Conservation (phyloP, 2,888 invertebrate species). For the Patella pellucida region DNA sequence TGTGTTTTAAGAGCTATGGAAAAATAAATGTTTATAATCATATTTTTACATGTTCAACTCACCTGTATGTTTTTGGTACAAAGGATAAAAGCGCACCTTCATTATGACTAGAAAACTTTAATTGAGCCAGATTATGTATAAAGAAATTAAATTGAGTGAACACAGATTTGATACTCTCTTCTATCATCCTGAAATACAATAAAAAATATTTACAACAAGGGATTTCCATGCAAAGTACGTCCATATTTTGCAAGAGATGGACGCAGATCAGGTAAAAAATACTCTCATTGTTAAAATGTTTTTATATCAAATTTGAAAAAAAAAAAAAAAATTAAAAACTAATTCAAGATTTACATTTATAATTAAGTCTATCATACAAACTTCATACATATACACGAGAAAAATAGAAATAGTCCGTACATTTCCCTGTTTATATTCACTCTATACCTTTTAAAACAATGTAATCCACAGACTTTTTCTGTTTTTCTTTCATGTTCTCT, state of each 20-base stretch:
- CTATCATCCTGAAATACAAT: slow-evolving; percentile 79
- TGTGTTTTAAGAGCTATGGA: neutral
- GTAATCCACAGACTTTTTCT: too few species aligned
- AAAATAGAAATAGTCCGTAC: too few species aligned
- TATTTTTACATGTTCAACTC: slow-evolving; percentile 56
- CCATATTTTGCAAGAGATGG: slow-evolving; percentile 1
- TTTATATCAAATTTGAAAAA: too few species aligned
- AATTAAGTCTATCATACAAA: too few species aligned
- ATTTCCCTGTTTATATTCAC: too few species aligned
- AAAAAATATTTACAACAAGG: slow-evolving; percentile 5
- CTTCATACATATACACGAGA: too few species aligned
- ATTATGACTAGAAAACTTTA: slow-evolving; percentile 86
- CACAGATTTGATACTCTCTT: slow-evolving; percentile 91
- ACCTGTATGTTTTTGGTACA: slow-evolving; percentile 94
- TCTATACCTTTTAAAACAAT: too few species aligned
- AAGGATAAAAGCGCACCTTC: slow-evolving; percentile 82
- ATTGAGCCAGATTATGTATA: slow-evolving; percentile 94
- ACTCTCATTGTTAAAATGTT: too few species aligned
- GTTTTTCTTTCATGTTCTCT: too few species aligned
- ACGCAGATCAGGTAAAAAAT: too few species aligned
- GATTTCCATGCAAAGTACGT: neutral
- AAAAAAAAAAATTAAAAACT: too few species aligned
- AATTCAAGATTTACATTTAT: too few species aligned
- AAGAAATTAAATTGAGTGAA: slow-evolving; percentile 99
- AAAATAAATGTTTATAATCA: slow-evolving; percentile 1